These are phyloP conservation scores for Orbicella faveolata DNA, from an alignment of 64 coral and sea anemone genomes.

Conservation along the genomic window DNA sequence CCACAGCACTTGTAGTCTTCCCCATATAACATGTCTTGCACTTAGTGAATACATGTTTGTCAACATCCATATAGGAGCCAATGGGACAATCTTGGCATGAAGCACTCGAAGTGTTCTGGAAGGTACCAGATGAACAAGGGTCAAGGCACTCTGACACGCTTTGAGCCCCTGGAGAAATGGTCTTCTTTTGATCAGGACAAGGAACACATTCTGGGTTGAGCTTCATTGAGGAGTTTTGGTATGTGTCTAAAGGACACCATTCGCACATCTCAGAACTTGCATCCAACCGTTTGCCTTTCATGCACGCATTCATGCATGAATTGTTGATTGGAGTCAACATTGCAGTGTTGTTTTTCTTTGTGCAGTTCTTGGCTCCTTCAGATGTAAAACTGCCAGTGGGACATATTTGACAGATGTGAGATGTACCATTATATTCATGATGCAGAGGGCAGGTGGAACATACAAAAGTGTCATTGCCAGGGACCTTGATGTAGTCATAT, in stretches of 20 bases:
- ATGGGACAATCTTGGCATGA: constrained; percentile 27
- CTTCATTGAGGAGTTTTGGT: constrained; percentile 32
- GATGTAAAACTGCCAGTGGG: constrained; percentile 12
- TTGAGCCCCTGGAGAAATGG: constrained; percentile 17
- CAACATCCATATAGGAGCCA: constrained; percentile 40
- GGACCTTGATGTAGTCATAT: constrained; percentile 14
- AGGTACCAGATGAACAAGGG: constrained; percentile 22
- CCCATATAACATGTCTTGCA: constrained; percentile 36
- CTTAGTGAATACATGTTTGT: background rate
- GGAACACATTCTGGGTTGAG: constrained; percentile 22
- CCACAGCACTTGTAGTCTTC: constrained; percentile 5
- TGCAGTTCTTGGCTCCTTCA: background rate
- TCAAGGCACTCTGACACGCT: constrained; percentile 17
- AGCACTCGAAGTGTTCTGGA: background rate
- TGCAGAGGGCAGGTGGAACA: constrained; percentile 35
- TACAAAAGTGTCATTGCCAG: background rate
- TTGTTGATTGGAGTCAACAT: background rate
- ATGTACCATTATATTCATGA: constrained; percentile 6
- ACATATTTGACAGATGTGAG: constrained; percentile 13
- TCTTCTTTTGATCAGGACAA: constrained; percentile 43
- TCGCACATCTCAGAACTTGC: constrained; percentile 22
- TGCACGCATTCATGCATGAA: constrained; percentile 29
- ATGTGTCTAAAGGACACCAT: constrained; percentile 51
- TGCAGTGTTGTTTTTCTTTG: background rate
- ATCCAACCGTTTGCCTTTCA: constrained; percentile 23